Evolutionary conservation across 2,888 invertebrate species (phyloP).

Genomic region (Psylliodes chrysocephalus): DNA sequence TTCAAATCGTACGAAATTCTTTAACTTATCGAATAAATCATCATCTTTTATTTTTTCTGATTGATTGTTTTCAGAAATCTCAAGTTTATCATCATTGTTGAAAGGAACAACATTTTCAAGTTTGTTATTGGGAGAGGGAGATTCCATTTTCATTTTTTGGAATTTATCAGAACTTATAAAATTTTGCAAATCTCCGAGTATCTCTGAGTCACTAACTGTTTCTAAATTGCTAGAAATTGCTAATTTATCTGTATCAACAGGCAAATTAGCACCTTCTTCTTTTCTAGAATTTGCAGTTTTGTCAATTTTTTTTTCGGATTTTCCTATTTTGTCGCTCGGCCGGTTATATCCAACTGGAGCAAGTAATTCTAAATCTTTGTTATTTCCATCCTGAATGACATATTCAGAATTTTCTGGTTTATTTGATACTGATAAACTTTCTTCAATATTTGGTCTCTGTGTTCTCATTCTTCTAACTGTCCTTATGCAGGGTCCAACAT

Average conservation of each 20-base stretch:
- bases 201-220: neutral
- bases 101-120: neutral
- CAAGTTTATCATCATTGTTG: neutral
- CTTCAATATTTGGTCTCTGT: neutral
- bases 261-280: neutral
- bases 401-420: no score
- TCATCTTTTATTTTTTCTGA: neutral
- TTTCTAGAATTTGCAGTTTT: neutral
- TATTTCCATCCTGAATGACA: no score
- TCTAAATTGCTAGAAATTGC: neutral
- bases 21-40: neutral
- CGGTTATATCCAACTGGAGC: no score
- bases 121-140: neutral
- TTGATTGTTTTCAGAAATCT: neutral
- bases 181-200: neutral
- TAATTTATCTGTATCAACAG: neutral
- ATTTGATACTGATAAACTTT: no score
- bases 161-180: conserved; percentile 2
- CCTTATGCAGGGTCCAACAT: conserved; percentile 59
- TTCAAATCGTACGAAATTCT: neutral
- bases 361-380: no score
- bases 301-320: neutral
- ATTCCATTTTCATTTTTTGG: conserved; percentile 12
- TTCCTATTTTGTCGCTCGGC: no score
- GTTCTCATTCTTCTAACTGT: neutral